Base-by-base conservation (phyloP, 2,797 vertebrate species). In the Microhierax caerulescens region DNA sequence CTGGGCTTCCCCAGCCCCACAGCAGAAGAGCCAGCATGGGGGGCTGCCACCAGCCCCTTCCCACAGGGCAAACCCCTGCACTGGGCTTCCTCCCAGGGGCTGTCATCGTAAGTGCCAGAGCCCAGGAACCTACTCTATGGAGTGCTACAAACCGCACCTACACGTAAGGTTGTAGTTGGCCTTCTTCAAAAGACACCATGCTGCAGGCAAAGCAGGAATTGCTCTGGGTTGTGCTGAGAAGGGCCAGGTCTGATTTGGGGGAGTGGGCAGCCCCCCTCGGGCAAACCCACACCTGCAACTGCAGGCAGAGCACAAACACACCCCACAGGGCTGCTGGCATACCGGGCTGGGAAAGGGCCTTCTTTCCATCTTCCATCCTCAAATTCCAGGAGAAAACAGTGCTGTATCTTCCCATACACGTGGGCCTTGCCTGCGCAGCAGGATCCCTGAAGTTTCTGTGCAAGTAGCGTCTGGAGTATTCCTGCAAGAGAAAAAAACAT, bases 51-150 rank as follows among this genome's bases (percentile, higher is more conserved):
- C 43, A 43, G 43, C 43, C 41, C 23, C 24, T 64, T 20, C 30
- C 56, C 28, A 6, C 1, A 3, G n/a, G 39, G 5, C 69, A 56
- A 19, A n/a, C 34, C 16, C 21, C 21, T 18, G n/a, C 68, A 45
- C 6, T 3, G 5, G 1, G 1, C 47, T 24, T 61, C 41, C 63
- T 67, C 25, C 4, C 7, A 15, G 43, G 19, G 43, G 4, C 13
- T 17, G 22, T 36, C 16, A 32, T 7, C 16, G 37, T 5, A 43
- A 82, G 37, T 11, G 1, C 10, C 37, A 43, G 43, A 43, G 43
- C 43, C 43, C 19, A 43, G 18, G 17, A 17, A 19, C 43, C 43
- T 18, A 19, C 17, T 17, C 43, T 43, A 18, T 18, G 17, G 22
- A 60, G 59, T 10, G 37, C 37, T 18, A 78, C 30, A 41, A 64